A percentile compares a stretch with the other conserved stretches of the same genome.
Evolutionary conservation across 2,888 invertebrate species (phyloP).

Genomic region (Clusia tigrina): DNA sequence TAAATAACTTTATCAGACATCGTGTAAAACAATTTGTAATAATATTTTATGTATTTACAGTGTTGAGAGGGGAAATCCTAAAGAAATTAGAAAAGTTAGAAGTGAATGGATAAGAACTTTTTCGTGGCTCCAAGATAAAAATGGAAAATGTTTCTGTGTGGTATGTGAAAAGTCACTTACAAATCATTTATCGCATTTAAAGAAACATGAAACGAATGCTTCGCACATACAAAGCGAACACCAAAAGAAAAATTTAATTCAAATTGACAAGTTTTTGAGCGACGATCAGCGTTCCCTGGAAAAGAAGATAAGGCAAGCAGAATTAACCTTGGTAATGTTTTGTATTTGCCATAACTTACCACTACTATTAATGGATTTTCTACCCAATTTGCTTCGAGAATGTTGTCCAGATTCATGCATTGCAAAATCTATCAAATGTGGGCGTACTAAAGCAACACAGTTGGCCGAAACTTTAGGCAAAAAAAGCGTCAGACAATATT

Average conservation of each 20-base stretch:
- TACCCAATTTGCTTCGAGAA: constrained; percentile 20
- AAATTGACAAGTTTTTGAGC: constrained; percentile 16
- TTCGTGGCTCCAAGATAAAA: constrained; percentile 10
- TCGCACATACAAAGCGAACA: constrained; percentile 11
- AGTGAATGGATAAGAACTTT: too few species aligned
- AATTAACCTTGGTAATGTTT: constrained; percentile 31
- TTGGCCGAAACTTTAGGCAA: constrained; percentile 13
- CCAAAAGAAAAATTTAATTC: constrained; percentile 13
- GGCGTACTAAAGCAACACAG: constrained; percentile 25
- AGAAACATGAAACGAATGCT: neutral
- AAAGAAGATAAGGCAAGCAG: constrained; percentile 22
- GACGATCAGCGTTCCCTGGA: constrained; percentile 1
- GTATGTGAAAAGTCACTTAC: constrained; percentile 11
- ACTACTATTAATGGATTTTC: constrained; percentile 26
- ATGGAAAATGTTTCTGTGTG: constrained; percentile 10
- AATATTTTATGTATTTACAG: too few species aligned
- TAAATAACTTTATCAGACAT: too few species aligned
- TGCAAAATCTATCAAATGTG: constrained; percentile 22
- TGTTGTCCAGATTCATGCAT: constrained; percentile 30
- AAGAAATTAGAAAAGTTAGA: too few species aligned
- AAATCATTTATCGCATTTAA: constrained; percentile 14
- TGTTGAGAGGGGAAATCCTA: too few species aligned
- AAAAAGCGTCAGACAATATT: constrained; percentile 10
- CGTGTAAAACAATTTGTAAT: too few species aligned
- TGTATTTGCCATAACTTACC: constrained; percentile 26